phyloP scores from a whole-genome alignment of 2,888 invertebrate genomes.

The Hemithea aestivaria region DNA sequence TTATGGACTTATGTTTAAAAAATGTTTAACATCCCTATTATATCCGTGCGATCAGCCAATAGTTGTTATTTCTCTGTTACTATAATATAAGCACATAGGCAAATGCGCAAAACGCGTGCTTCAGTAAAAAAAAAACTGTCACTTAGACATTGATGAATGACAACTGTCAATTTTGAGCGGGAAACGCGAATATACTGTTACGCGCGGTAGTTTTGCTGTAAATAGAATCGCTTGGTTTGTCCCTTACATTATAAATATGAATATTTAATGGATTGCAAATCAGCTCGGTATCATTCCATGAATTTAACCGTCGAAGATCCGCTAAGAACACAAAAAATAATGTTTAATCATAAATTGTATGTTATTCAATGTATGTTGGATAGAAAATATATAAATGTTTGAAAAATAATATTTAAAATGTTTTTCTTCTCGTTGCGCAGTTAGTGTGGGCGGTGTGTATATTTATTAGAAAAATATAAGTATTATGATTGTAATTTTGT shows the following conservation, averaged over 20 bases:
- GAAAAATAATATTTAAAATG: slow-evolving; percentile 48
- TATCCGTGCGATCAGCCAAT: slow-evolving; percentile 40
- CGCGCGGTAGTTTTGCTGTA: slow-evolving; percentile 44
- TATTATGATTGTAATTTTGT: slow-evolving; percentile 53
- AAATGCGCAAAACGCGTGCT: slow-evolving; percentile 21
- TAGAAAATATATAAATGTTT: slow-evolving; percentile 67
- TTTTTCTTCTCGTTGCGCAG: slow-evolving; percentile 54
- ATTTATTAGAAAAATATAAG: slow-evolving; percentile 74
- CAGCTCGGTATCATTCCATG: slow-evolving; percentile 75
- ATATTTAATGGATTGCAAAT: slow-evolving; percentile 35
- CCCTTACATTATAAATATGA: slow-evolving; percentile 32
- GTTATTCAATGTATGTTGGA: slow-evolving; percentile 70
- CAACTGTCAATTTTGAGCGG: slow-evolving; percentile 16
- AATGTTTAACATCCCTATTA: no score
- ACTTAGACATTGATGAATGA: slow-evolving; percentile 25
- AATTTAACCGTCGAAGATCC: slow-evolving; percentile 54
- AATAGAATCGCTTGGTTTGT: slow-evolving; percentile 45
- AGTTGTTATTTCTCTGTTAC: slow-evolving; percentile 46
- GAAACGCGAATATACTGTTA: slow-evolving; percentile 11
- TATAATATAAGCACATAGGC: slow-evolving; percentile 32
- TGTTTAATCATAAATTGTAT: slow-evolving; percentile 55
- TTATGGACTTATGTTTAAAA: no score
- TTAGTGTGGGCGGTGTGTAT: slow-evolving; percentile 49
- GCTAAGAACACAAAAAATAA: slow-evolving; percentile 45
- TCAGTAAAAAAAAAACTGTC: slow-evolving; percentile 18